Base-by-base conservation (phyloP, 2,888 invertebrate genomes). In the Pandemis corylana region DNA sequence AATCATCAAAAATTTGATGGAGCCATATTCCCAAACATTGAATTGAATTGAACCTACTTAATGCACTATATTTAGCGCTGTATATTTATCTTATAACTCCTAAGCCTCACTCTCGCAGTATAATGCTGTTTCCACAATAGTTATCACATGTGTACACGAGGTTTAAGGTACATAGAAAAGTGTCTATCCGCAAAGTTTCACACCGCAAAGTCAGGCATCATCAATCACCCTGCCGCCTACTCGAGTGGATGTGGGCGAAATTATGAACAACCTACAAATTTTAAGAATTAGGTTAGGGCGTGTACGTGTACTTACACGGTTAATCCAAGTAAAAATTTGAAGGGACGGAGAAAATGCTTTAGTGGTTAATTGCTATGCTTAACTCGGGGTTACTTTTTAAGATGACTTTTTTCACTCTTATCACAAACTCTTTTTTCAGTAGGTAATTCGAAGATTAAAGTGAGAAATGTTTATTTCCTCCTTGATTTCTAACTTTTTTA, bases 151-250 rank as follows among this genome's bases (percentile, higher is more conserved):
- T 20, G 20, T 56, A 56, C 9, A 20, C 20, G 7, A 20, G 7
- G 20, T 20, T 61, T 7, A 20, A 56, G 46, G 46, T 65, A 71
- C 46, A 71, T 61, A 67, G 66, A 67, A 67, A 53, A 62, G 67
- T 63, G 74, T 66, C 65, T 51, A 59, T 73, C 68, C 53, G 61
- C 51, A 66, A 74, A 74, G 69, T 74, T 74, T 66, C 49, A 42
- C 28, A 28, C 28, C 46, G 41, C 65, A 20, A 46, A 66, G 61
- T 74, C 69, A 70, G 69, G 56, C 53, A 49, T 20, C 74, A 74
- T 74, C 74, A 74, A 74, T 74, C 74, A 73, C 41, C 9, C 20
- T 62, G 28, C 68, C 59, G 46, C 59, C 20, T 28, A 51, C 69
- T 61, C 20, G 42, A 65, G n/a, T 62, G n/a, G 53, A n/a, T 41